Base-by-base conservation (phyloP, 1,140 invertebrate genomes). In the Coboldia fuscipes region DNA sequence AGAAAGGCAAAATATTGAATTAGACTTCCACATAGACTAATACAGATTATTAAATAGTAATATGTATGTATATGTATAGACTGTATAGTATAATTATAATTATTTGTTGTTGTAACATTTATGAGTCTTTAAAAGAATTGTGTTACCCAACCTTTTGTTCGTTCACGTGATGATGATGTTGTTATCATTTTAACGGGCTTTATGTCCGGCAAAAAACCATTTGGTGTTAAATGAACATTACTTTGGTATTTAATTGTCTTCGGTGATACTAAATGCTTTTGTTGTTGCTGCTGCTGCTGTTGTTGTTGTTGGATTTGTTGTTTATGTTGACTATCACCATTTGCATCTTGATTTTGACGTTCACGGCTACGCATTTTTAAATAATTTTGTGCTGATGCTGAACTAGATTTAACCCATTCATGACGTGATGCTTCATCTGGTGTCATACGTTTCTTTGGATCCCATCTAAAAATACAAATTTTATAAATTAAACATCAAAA, bases 371-470 rank as follows among this genome's bases (percentile, higher is more conserved):
- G 35, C 2, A 37, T 39, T 8, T 39, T 38, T 14, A 36, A 20
- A 0, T 47, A 51, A 33, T 48, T 53, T 13, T 44, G 51, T 1
- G 55, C 52, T 38, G 47, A 51, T 30, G 52, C 50, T 14, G 48
- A 37, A 34, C 50, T 47, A 26, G 51, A 51, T 20, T 62, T 63
- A 27, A 84, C 59, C 66, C 78, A 83, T 47, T 79, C 75, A 53
- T 83, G 79, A 24, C 68, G 63, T 27, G 75, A 62, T 17, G 80
- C 80, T 47, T 97, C 89, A 32, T 81, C 76, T 3, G 92, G 88
- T 13, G 81, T 93, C 72, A 97, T 77, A 34, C 93, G 67, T 39
- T 78, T 74, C 42, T 83, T 75, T 10, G 90, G 80, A 60, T 96
- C 89, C 92, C 92, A 97, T 51, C 78, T 82, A 54, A 10, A 54